Evolutionary conservation across 2,888 invertebrate species (phyloP).

Genomic region (Carpatolechia fugitivella): DNA sequence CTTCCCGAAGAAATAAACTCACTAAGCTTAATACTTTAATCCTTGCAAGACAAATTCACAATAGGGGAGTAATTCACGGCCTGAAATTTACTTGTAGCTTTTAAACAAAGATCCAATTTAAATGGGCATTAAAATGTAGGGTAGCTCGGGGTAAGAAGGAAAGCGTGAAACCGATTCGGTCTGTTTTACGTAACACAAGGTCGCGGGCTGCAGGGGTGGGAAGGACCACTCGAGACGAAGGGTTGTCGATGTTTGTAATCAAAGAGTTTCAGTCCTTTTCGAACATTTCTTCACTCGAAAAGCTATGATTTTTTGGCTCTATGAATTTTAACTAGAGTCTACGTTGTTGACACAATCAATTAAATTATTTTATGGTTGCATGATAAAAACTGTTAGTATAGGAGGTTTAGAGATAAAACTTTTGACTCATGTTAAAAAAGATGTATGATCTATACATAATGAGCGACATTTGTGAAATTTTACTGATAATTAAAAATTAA

Average conservation of each 20-base stretch:
- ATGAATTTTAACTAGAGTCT: neutral
- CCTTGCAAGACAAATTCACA: constrained; percentile 27
- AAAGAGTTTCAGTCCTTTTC: constrained; percentile 3
- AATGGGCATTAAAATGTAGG: constrained; percentile 31
- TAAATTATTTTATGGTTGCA: too few relatives aligned
- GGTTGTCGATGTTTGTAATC: constrained; percentile 6
- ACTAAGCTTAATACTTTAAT: neutral
- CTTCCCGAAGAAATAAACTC: neutral
- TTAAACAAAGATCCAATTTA: constrained; percentile 41
- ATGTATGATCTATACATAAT: too few relatives aligned
- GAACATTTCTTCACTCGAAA: neutral
- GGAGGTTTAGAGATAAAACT: too few relatives aligned
- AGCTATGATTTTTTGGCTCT: neutral
- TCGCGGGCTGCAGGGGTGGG: neutral
- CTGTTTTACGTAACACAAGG: constrained; percentile 25
- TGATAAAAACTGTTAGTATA: too few relatives aligned
- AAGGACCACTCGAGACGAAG: constrained; percentile 8
- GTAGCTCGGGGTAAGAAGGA: constrained; percentile 6
- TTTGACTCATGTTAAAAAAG: too few relatives aligned
- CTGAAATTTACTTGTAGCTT: constrained; percentile 22
- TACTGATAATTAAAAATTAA: too few relatives aligned
- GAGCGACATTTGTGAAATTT: too few relatives aligned
- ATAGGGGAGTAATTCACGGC: constrained; percentile 6
- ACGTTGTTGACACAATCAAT: too few relatives aligned
- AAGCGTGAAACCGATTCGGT: constrained; percentile 29